Conservation (phyloP, 2,113 vertebrate genomes). For the Columba livia region DNA sequence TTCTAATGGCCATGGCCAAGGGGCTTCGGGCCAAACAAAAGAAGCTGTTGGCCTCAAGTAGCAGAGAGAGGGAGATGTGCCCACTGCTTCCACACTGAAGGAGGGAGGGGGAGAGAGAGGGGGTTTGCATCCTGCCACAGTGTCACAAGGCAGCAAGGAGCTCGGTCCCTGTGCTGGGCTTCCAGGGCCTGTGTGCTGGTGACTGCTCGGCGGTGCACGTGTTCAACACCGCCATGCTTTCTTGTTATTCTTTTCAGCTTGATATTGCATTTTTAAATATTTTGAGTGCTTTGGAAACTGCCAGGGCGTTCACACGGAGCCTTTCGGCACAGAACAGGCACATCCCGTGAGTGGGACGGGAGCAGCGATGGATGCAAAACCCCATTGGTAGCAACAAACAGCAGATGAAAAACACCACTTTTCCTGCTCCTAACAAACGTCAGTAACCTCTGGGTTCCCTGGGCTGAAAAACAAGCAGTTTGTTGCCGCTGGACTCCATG, state of each 20-base stretch:
- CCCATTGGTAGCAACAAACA: fast-evolving
- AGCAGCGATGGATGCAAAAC: fast-evolving
- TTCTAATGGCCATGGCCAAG: no score
- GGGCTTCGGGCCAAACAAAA: no score
- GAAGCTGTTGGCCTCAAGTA: no score
- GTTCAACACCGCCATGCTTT: not conserved
- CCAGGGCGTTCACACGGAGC: not conserved
- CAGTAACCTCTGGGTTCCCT: not conserved
- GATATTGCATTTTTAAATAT: not conserved
- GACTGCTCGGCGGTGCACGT: not conserved
- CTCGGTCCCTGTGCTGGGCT: not conserved
- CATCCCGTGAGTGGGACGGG: not conserved
- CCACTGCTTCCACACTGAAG: no score
- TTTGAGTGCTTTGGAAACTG: not conserved
- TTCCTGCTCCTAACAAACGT: fast-evolving
- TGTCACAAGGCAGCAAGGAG: not conserved
- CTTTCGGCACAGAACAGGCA: not conserved
- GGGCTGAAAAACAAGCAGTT: not conserved
- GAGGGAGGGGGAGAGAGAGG: no score
- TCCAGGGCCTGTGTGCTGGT: not conserved
- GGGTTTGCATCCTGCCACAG: no score
- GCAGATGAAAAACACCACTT: not conserved
- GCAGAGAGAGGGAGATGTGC: no score
- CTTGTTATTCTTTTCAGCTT: not conserved
- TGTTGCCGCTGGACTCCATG: not conserved